Percentiles rank a stretch among this genome's conserved stretches.
These are phyloP conservation scores for Ips nitidus DNA, from an alignment of 1,140 invertebrate species.

Conservation along the genomic window DNA sequence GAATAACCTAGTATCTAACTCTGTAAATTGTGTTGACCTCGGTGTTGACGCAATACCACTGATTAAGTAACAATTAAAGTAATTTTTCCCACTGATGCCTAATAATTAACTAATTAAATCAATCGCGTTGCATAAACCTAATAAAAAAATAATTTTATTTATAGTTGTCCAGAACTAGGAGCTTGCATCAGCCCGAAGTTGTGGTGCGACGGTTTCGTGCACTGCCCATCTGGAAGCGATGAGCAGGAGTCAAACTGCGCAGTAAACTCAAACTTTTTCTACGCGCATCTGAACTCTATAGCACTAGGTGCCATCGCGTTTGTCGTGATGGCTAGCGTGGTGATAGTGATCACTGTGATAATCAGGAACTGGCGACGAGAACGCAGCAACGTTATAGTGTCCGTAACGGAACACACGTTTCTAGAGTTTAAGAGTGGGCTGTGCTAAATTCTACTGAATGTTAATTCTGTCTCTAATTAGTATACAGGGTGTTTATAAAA, in stretches of 20 bases:
- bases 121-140: too few relatives aligned
- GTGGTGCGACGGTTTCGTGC: constrained; percentile 71
- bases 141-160: constrained; percentile 27
- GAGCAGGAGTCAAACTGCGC: constrained; percentile 73
- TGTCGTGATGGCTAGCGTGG: constrained; percentile 39
- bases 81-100: too few relatives aligned
- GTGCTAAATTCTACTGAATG: constrained; percentile 40
- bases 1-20: too few relatives aligned
- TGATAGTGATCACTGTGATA: constrained; percentile 44
- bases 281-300: constrained; percentile 56
- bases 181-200: constrained; percentile 72
- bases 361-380: constrained; percentile 48
- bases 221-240: constrained; percentile 75
- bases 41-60: too few relatives aligned
- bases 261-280: constrained; percentile 66
- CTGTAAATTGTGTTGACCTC: too few relatives aligned
- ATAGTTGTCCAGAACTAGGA: constrained; percentile 68
- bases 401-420: constrained; percentile 53
- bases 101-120: too few relatives aligned
- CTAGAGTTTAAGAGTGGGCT: constrained; percentile 52
- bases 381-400: constrained; percentile 50
- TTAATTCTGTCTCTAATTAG: neutral
- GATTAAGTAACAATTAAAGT: too few relatives aligned
- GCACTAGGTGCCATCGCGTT: constrained; percentile 38
- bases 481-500: too few relatives aligned